Percentiles rank a stretch among this genome's conserved stretches.
Evolutionary conservation across 2,113 vertebrate species (phyloP).

Genomic region (Amphiprion percula): DNA sequence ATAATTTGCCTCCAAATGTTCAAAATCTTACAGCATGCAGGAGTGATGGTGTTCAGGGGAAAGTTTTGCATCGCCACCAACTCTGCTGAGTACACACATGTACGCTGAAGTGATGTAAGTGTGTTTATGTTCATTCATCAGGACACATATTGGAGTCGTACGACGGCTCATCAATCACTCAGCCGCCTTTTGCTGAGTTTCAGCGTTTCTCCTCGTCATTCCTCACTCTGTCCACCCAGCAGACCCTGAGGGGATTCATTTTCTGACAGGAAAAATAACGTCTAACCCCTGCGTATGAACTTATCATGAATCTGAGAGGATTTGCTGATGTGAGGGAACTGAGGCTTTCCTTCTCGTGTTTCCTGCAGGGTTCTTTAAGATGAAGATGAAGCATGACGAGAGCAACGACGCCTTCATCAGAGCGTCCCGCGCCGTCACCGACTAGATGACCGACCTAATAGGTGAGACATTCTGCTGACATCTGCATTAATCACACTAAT

Average conservation of each 20-base stretch:
- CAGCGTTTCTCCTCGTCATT: constrained; percentile 2
- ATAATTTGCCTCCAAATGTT: too few species aligned
- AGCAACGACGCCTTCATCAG: constrained; percentile 94
- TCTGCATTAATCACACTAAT: background rate
- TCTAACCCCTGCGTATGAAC: background rate
- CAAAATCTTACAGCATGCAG: too few species aligned
- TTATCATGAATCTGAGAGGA: background rate
- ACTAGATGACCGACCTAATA: constrained; percentile 92
- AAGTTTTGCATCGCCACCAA: too few species aligned
- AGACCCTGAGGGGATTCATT: background rate
- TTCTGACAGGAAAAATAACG: background rate
- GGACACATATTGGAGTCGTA: too few species aligned
- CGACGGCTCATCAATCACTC: constrained; percentile 18
- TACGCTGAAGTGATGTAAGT: too few species aligned
- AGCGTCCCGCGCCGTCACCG: constrained; percentile 92
- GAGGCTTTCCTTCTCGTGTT: background rate
- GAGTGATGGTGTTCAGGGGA: too few species aligned
- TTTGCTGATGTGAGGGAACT: constrained; percentile 8
- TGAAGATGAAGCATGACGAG: constrained; percentile 99
- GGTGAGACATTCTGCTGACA: constrained; percentile 79
- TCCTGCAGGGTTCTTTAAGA: constrained; percentile 93
- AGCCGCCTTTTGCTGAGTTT: background rate
- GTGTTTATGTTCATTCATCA: too few species aligned
- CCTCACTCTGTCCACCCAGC: background rate
- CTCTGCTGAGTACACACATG: too few species aligned